Conservation (phyloP, 1,140 invertebrate genomes). For the Chironomus striatipennis region DNA sequence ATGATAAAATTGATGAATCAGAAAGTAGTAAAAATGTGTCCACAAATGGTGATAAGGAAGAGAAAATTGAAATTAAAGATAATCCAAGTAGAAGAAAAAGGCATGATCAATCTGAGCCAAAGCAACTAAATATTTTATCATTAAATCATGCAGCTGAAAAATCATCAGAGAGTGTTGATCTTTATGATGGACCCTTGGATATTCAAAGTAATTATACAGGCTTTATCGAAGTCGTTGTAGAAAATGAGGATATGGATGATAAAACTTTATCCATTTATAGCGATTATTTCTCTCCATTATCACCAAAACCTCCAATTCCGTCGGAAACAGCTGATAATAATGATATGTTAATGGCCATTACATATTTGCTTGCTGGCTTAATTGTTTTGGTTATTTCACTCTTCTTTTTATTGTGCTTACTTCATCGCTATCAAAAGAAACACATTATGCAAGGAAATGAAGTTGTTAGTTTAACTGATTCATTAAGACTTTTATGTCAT, state of each 20-base stretch:
- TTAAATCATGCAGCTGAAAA: slow-evolving; percentile 26
- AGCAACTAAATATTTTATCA: slow-evolving; percentile 31
- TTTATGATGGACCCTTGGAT: slow-evolving; percentile 63
- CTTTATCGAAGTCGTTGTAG: slow-evolving; percentile 72
- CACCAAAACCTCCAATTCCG: slow-evolving; percentile 41
- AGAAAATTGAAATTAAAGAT: not conserved
- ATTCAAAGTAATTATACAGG: slow-evolving; percentile 69
- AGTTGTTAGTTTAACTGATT: slow-evolving; percentile 59
- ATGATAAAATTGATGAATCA: slow-evolving; percentile 4
- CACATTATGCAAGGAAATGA: slow-evolving; percentile 67
- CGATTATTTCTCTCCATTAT: slow-evolving; percentile 47
- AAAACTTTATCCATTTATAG: slow-evolving; percentile 45
- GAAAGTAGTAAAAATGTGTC: too few relatives aligned
- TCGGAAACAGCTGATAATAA: slow-evolving; percentile 33
- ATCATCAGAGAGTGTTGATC: slow-evolving; percentile 31
- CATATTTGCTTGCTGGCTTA: slow-evolving; percentile 45
- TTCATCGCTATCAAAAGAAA: slow-evolving; percentile 60
- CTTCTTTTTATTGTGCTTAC: slow-evolving; percentile 55
- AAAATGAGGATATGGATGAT: slow-evolving; percentile 32
- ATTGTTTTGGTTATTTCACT: slow-evolving; percentile 56
- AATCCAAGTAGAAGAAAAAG: not conserved
- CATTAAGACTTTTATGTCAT: slow-evolving; percentile 48
- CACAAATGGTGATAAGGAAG: not conserved
- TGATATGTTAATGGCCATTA: slow-evolving; percentile 31
- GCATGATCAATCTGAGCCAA: not conserved